Evolutionary conservation across 2,888 invertebrate genomes (phyloP).

Genomic region (Drosophila gaucha): DNA sequence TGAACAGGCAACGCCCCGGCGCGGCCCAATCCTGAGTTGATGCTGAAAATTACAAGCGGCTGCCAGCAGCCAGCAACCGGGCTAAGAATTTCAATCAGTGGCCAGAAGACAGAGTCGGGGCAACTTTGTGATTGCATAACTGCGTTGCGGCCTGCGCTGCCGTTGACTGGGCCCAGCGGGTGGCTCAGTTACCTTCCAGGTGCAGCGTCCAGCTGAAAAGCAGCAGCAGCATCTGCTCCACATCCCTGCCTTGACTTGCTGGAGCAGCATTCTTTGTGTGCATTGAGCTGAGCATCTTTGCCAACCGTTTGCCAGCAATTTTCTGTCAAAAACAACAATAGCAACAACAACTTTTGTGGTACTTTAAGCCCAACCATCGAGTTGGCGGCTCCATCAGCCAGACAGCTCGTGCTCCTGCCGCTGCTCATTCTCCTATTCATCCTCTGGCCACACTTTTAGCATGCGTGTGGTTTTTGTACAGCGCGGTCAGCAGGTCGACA

Average conservation of each 20-base stretch:
- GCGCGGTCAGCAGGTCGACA: slow-evolving; percentile 67
- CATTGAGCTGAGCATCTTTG: slow-evolving; percentile 50
- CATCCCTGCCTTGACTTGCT: slow-evolving; percentile 2
- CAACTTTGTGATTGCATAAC: slow-evolving; percentile 75
- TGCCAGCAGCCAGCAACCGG: slow-evolving; percentile 17
- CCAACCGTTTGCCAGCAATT: slow-evolving; percentile 52
- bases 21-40: slow-evolving; percentile 31
- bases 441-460: slow-evolving; percentile 67
- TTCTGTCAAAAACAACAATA: slow-evolving; percentile 63
- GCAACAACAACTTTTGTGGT: slow-evolving; percentile 46
- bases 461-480: slow-evolving; percentile 63
- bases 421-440: slow-evolving; percentile 1
- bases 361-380: slow-evolving; percentile 53
- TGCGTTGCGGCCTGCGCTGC: slow-evolving; percentile 40
- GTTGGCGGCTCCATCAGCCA: slow-evolving; percentile 20
- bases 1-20: slow-evolving; percentile 5
- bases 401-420: slow-evolving; percentile 8
- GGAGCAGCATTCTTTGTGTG: slow-evolving; percentile 49
- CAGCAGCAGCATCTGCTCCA: slow-evolving; percentile 17
- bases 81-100: slow-evolving; percentile 72
- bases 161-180: slow-evolving; percentile 51
- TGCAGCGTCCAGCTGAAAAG: slow-evolving; percentile 5
- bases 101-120: slow-evolving; percentile 45
- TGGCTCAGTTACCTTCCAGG: slow-evolving; percentile 16
- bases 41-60: slow-evolving; percentile 62